Evolutionary conservation across 2,888 invertebrate species (phyloP).

Genomic region (Synergus umbraculus): DNA sequence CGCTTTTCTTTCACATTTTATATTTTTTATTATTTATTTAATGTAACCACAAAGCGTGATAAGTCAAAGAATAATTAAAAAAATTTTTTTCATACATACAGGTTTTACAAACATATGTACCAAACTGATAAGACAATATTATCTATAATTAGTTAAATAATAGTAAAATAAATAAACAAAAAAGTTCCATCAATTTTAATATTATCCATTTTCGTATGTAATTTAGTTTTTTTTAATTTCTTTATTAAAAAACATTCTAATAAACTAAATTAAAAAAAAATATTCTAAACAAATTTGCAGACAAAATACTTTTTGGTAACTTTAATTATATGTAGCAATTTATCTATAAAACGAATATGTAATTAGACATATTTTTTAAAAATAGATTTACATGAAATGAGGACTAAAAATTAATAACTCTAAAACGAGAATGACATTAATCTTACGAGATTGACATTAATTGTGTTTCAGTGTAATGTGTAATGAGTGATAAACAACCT

Average conservation of each 20-base stretch:
- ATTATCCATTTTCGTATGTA: neutral
- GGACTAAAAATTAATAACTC: neutral
- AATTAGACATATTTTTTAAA: neutral
- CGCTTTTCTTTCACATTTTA: neutral
- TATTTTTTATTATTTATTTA: too few species aligned
- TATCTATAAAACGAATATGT: neutral
- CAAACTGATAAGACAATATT: neutral
- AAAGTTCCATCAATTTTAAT: neutral
- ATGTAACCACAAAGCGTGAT: too few species aligned
- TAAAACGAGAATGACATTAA: neutral
- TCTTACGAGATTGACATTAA: slow-evolving; percentile 13
- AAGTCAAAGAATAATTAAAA: too few species aligned
- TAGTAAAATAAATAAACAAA: neutral
- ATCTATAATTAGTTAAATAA: neutral
- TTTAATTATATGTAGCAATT: neutral
- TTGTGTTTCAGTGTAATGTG: slow-evolving; percentile 72
- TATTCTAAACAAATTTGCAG: too few species aligned
- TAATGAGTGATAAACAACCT: slow-evolving; percentile 77
- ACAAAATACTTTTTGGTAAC: neutral
- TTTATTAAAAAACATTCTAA: neutral
- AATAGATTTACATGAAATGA: neutral
- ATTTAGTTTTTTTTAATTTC: neutral
- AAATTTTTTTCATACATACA: neutral
- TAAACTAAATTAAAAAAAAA: neutral
- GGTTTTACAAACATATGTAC: neutral